These are phyloP conservation scores for Zoroaster sp. DNA, from an alignment of 53 echinoderm and acorn worm species.

Conservation along the genomic window DNA sequence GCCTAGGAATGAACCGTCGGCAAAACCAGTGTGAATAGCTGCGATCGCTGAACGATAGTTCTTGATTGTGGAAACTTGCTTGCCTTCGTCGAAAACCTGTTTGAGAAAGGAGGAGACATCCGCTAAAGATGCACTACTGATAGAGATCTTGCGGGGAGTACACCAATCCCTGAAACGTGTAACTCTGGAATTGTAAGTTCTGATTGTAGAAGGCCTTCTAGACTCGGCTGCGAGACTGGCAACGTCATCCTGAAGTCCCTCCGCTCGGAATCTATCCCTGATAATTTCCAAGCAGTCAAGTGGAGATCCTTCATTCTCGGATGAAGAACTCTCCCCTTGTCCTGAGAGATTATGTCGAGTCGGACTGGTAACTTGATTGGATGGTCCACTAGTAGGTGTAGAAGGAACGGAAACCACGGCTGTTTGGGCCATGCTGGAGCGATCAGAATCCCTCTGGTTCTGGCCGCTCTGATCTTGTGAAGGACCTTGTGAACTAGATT, in stretches of 20 bases:
- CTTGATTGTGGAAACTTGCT: neutral
- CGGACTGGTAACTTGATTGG: neutral
- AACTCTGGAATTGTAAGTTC: neutral
- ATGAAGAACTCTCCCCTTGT: neutral
- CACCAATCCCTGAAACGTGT: constrained; percentile 23
- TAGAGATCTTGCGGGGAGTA: neutral
- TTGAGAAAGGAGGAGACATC: neutral
- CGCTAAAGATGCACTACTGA: constrained; percentile 4
- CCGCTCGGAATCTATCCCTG: neutral
- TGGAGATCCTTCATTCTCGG: neutral
- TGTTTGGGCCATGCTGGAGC: constrained; percentile 46
- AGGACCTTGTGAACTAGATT: constrained; percentile 2
- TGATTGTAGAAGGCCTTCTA: neutral
- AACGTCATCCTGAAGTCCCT: constrained; percentile 18
- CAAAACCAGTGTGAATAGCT: neutral
- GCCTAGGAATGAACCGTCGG: neutral
- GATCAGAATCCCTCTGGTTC: constrained; percentile 15
- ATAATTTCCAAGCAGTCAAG: constrained; percentile 45
- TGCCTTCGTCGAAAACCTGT: neutral
- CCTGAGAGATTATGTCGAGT: neutral
- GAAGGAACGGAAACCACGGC: constrained; percentile 38
- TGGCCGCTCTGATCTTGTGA: neutral
- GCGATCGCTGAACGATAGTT: constrained; percentile 6
- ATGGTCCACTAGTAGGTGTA: neutral
- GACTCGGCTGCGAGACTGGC: constrained; percentile 22